phyloP scores from a whole-genome alignment of 2,888 invertebrate genomes.

The Caenorhabditis imperialis region DNA sequence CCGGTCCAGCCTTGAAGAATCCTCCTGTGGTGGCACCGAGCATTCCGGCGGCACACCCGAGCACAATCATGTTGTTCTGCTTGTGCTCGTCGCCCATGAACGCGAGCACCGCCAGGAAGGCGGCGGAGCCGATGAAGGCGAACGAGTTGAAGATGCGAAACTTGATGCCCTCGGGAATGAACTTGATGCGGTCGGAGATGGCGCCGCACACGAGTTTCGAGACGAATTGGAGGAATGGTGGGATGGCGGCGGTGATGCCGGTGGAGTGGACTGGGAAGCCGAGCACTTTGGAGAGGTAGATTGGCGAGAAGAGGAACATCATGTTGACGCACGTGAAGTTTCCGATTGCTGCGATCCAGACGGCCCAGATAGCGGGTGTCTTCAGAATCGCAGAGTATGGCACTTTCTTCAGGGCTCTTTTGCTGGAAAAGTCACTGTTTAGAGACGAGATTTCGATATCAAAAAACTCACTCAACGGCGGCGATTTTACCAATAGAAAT shows the following conservation, averaged over 20 bases:
- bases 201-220: slow-evolving; percentile 70
- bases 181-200: slow-evolving; percentile 68
- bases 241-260: slow-evolving; percentile 75
- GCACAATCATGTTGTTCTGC: slow-evolving; percentile 58
- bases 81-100: slow-evolving; percentile 67
- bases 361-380: slow-evolving; percentile 76
- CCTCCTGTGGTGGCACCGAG: slow-evolving; percentile 75
- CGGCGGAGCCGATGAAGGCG: slow-evolving; percentile 72
- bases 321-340: slow-evolving; percentile 77
- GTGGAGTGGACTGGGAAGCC: slow-evolving; percentile 73
- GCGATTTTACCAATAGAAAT: slow-evolving; percentile 75
- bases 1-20: slow-evolving; percentile 75
- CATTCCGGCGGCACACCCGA: slow-evolving; percentile 65
- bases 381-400: slow-evolving; percentile 71
- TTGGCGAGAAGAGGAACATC: slow-evolving; percentile 76
- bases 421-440: no score
- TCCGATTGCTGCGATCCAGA: slow-evolving; percentile 76
- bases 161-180: slow-evolving; percentile 73
- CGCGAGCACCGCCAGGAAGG: slow-evolving; percentile 69
- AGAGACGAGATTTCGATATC: not conserved
- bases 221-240: slow-evolving; percentile 74
- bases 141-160: slow-evolving; percentile 76
- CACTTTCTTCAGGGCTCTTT: slow-evolving; percentile 68
- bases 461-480: slow-evolving; percentile 58
- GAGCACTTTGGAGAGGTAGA: slow-evolving; percentile 72